Base-by-base conservation (phyloP, 1,140 invertebrate species). In the Drosophila albomicans region DNA sequence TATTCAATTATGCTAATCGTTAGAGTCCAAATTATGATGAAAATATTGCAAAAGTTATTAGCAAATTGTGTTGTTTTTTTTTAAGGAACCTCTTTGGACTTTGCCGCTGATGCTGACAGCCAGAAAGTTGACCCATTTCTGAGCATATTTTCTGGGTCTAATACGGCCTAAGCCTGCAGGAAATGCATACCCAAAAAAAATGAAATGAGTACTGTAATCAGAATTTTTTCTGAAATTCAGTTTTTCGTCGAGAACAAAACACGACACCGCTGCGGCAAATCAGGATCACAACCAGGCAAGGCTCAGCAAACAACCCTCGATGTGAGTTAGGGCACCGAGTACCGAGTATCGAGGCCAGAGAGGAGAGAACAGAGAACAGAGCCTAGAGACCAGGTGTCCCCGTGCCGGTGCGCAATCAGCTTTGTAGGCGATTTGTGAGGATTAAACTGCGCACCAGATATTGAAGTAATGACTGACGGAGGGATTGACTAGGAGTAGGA, bases 381-480 rank as follows among this genome's bases (percentile, higher is more conserved):
- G 20, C 20, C 20, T 25, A 25, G 58, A 68, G 58, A 51, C 68
- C 68, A 65, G 78, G 85, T 87, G 82, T 87, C 79, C 73, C 69
- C 69, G 79, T 87, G 82, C 77, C 75, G 82, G 82, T 89, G 85
- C 86, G 85, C 85, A 89, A 89, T 89, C 85, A 89, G 85, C 85
- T 89, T 89, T 89, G 85, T 89, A 89, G 85, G 85, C 85, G 85
- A 89, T 89, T 89, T 89, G 85, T 89, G 81, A 89, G 85, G 85
- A 89, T 89, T 89, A 89, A 89, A 89, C 81, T 85, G 85, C 78
- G 85, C 85, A 88, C 85, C 45, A 67, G 7, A n/a, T 51, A 38
- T 13, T 45, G n/a, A 54, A 30, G 10, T 7, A 20, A 7, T 38
- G 13, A 30, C 13, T n/a, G 45, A 13, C 28, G 15, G 13, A 38